Evolutionary conservation across 2,888 invertebrate species (phyloP), one percentile per base, ranked within the genome.

Genomic region (Parapristionchus giblindavisi): DNA sequence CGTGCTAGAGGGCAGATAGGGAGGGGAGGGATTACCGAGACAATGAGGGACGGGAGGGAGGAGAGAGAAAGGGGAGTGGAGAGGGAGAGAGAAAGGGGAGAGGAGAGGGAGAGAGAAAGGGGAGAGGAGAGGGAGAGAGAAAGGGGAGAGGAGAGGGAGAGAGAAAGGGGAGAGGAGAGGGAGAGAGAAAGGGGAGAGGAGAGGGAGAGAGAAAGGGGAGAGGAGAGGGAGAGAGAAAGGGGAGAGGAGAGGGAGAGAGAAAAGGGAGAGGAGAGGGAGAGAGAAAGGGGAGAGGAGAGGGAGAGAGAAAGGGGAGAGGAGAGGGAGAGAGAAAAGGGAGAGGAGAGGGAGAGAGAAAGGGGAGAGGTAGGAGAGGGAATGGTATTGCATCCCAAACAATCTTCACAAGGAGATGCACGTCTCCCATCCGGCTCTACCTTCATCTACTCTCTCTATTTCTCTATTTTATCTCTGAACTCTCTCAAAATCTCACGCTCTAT

Each of bases 1-100:
- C n/a, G 36, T 21, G 60, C 60, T 60, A 60, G 60, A 60, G 60
- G 36, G 60, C n/a, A 36, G 60, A n/a, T 17, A n/a, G 60, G 36
- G 60, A 36, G 52, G 52, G 24, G 38, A 5, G 60, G 61, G 61
- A 61, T 36, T 61, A 38, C 61, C 58, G 4, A 38, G 29, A 61
- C n/a, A n/a, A 38, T 24, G 61, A 24, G 27, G 54, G 11, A 29
- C 2, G 2, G 58, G 58, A n/a, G 5, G 32, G 24, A 52, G 6
- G 52, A 21, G 5, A 52, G 24, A 52, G 52, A 52, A 11, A n/a
- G 32, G 29, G 32, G n/a, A 11, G 61, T 24, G 61, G 5, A 27
- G 17, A 14, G 32, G 14, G 21, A 21, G 21, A 21, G 11, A 21
- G 32, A 27, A 32, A 17, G 8, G 58, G 6, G 58, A 58, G 24